A percentile compares a stretch with the other conserved stretches of the same genome.
phyloP scores from a whole-genome alignment of 2,797 vertebrate genomes.

The Hydrocynus forskahlii region DNA sequence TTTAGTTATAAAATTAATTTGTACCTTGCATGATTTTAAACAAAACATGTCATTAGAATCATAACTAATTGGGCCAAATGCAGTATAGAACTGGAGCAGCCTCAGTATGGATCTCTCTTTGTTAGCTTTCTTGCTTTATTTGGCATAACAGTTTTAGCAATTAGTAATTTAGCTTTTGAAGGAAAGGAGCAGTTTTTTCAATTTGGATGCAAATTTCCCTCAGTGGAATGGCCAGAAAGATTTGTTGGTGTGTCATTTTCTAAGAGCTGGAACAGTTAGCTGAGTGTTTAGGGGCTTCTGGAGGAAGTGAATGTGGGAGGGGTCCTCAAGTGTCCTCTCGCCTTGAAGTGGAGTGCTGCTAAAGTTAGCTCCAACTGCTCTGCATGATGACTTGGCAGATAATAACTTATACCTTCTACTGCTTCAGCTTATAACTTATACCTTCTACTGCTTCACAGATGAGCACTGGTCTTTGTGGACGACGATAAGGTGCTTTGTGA shows the following conservation, averaged over 20 bases:
- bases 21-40: no score
- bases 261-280: constrained; percentile 13
- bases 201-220: not conserved
- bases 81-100: not conserved
- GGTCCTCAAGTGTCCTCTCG: constrained; percentile 67
- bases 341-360: constrained; percentile 73
- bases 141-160: not conserved
- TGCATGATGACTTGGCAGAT: constrained; percentile 59
- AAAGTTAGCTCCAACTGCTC: constrained; percentile 66
- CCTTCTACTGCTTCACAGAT: constrained; percentile 1
- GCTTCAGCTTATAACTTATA: constrained; percentile 48
- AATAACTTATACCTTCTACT: constrained; percentile 47
- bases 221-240: no score
- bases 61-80: no score
- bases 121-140: not conserved
- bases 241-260: not conserved
- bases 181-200: no score
- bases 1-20: no score
- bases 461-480: not conserved
- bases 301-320: constrained; percentile 71
- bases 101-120: not conserved
- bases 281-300: constrained; percentile 56
- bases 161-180: not conserved
- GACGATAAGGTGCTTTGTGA: not conserved
- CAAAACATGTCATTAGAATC: no score